Conservation (phyloP, 2,797 vertebrate genomes). For the Erethizon dorsatum region DNA sequence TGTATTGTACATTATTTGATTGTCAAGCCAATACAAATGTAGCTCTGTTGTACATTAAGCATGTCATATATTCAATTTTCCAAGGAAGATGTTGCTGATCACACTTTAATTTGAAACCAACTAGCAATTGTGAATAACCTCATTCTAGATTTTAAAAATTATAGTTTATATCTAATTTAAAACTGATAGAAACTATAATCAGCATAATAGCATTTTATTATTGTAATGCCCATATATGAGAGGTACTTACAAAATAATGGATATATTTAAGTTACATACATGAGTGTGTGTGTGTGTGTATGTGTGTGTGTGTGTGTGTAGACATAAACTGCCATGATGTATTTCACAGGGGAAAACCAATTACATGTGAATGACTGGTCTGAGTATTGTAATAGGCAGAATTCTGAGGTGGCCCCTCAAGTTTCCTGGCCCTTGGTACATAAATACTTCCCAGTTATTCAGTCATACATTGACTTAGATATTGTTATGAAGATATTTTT, state of each 20-base stretch:
- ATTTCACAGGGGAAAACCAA: not conserved
- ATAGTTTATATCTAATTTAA: conserved; percentile 66
- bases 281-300: not conserved
- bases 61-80: conserved; percentile 33
- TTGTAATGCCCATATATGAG: not conserved
- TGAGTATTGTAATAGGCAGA: not conserved
- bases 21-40: conserved; percentile 65
- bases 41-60: not conserved
- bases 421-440: not conserved
- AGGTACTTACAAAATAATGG: conserved; percentile 2
- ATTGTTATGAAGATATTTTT: conserved; percentile 4
- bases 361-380: not conserved
- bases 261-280: not conserved
- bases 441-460: not conserved
- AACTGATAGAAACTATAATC: conserved; percentile 68
- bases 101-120: conserved; percentile 48
- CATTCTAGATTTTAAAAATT: conserved; percentile 70
- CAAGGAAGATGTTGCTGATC: conserved; percentile 32
- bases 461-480: not conserved
- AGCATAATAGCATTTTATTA: not conserved
- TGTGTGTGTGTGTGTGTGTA: not conserved
- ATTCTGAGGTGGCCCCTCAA: not conserved
- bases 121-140: conserved; percentile 70
- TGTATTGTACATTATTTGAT: conserved; percentile 32
- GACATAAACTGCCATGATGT: not conserved